Percentiles rank a stretch among this genome's conserved stretches.
Conservation (phyloP, 1,140 invertebrate species). For the Zaprionus taronus region DNA sequence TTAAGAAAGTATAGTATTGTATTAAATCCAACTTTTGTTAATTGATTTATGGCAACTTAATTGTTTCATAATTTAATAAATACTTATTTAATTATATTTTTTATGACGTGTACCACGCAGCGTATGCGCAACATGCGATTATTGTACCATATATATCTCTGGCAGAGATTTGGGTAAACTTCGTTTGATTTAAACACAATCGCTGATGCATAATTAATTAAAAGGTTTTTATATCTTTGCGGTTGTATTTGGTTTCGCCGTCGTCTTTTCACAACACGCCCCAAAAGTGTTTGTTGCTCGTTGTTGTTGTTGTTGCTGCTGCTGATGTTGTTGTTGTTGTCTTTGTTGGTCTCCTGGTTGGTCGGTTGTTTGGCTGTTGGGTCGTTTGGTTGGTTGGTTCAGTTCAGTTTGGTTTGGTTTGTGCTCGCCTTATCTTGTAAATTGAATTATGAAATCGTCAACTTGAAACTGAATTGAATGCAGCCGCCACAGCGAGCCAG, state of each 20-base stretch:
- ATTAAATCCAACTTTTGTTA: background rate
- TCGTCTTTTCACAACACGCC: slow-evolving; percentile 68
- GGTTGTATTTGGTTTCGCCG: slow-evolving; percentile 47
- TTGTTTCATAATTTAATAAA: slow-evolving; percentile 21
- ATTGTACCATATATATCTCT: slow-evolving; percentile 29
- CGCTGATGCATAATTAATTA: slow-evolving; percentile 83
- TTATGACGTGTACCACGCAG: slow-evolving; percentile 39
- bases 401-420: slow-evolving; percentile 21
- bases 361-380: slow-evolving; percentile 40
- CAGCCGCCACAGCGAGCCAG: slow-evolving; percentile 25
- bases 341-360: slow-evolving; percentile 47
- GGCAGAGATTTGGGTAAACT: slow-evolving; percentile 59
- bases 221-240: slow-evolving; percentile 64
- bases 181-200: slow-evolving; percentile 78
- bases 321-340: slow-evolving; percentile 29
- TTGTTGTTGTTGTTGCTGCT: slow-evolving; percentile 36
- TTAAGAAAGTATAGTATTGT: background rate
- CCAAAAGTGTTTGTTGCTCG: slow-evolving; percentile 53
- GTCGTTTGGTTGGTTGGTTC: slow-evolving; percentile 50
- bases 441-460: slow-evolving; percentile 83
- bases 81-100: slow-evolving; percentile 39
- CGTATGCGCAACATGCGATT: slow-evolving; percentile 51
- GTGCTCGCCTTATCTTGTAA: slow-evolving; percentile 72
- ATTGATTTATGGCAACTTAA: slow-evolving; percentile 2
- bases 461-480: slow-evolving; percentile 80